These are phyloP conservation scores for Hecatera dysodea DNA, from an alignment of 2,888 invertebrate species.

Conservation along the genomic window DNA sequence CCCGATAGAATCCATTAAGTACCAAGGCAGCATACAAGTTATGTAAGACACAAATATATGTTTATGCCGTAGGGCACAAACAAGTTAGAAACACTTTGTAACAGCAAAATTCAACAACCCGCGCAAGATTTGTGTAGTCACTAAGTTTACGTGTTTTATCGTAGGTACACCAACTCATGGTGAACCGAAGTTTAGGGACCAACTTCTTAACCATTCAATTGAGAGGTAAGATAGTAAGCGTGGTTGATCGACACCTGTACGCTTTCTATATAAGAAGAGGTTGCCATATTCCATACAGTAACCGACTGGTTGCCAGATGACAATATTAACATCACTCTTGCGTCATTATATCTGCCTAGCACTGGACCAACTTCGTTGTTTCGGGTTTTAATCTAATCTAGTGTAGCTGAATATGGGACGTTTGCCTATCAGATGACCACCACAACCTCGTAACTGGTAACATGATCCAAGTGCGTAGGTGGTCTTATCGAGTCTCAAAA, in stretches of 20 bases:
- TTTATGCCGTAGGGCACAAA: not conserved
- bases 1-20: not conserved
- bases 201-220: slow-evolving; percentile 2
- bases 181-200: not conserved
- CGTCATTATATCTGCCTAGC: not conserved
- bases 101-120: not conserved
- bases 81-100: not conserved
- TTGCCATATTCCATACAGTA: too few relatives aligned
- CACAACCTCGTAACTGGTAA: not conserved
- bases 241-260: slow-evolving; percentile 1
- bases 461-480: not conserved
- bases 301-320: not conserved
- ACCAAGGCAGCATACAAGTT: not conserved
- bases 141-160: not conserved
- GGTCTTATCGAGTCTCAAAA: not conserved
- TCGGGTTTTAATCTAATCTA: not conserved
- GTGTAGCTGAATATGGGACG: not conserved
- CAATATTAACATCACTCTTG: not conserved
- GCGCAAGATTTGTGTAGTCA: not conserved
- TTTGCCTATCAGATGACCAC: not conserved
- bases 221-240: not conserved
- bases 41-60: not conserved
- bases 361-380: not conserved
- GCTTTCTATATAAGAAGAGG: not conserved
- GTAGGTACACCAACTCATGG: not conserved